Percentiles rank a stretch among this genome's conserved stretches.
Evolutionary conservation across 2,797 vertebrate genomes (phyloP).

Genomic region (Lutjanus campechanus): DNA sequence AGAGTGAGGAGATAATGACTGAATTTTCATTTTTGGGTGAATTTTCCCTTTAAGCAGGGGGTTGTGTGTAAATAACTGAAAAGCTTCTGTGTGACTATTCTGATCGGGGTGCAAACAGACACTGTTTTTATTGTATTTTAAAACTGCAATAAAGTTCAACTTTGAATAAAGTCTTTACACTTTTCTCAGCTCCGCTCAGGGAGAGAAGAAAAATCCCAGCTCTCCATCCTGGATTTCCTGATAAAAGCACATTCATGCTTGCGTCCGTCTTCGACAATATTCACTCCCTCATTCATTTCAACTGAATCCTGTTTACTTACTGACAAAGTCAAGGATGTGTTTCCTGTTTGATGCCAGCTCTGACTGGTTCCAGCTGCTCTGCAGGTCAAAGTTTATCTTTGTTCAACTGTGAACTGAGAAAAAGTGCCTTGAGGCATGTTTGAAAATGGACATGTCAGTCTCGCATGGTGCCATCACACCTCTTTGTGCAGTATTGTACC

Average conservation of each 20-base stretch:
- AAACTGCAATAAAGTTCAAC: not conserved
- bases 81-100: too few relatives aligned
- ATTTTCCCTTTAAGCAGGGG: too few relatives aligned
- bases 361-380: not conserved
- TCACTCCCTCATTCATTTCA: not conserved
- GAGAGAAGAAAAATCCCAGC: not conserved
- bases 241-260: conserved; percentile 8
- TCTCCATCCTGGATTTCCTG: not conserved
- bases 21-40: not conserved
- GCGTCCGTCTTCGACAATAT: not conserved
- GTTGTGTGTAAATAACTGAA: too few relatives aligned
- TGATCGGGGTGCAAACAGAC: too few relatives aligned
- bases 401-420: not conserved
- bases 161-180: not conserved
- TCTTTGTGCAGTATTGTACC: not conserved
- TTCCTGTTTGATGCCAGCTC: not conserved
- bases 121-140: not conserved
- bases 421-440: not conserved
- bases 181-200: not conserved
- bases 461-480: not conserved
- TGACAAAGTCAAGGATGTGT: not conserved
- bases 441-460: not conserved
- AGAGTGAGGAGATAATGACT: too few relatives aligned
- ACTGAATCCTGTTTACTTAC: not conserved
- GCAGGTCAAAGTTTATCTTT: conserved; percentile 7